phyloP scores from a whole-genome alignment of 1,140 invertebrate genomes.

The Heliothis subflexa region DNA sequence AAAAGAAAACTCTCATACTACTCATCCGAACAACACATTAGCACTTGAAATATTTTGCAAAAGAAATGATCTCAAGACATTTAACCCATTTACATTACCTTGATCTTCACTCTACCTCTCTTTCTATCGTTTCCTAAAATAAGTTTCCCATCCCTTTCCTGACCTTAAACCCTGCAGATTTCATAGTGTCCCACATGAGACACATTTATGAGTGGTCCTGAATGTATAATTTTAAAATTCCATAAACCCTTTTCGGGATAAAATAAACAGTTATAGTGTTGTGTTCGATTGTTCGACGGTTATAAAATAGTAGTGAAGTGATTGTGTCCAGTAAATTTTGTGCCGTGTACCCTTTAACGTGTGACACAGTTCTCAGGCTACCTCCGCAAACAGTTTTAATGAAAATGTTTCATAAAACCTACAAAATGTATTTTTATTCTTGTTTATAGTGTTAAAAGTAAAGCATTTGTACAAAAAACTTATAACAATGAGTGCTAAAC shows the following conservation, averaged over 20 bases:
- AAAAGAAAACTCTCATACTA: neutral
- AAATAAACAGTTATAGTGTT: neutral
- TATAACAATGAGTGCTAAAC: conserved; percentile 59
- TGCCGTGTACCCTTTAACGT: conserved; percentile 10
- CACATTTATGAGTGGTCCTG: conserved; percentile 40
- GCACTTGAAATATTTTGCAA: neutral
- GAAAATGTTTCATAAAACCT: conserved; percentile 7
- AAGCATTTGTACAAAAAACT: conserved; percentile 41
- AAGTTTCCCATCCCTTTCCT: conserved; percentile 63
- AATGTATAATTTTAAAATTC: conserved; percentile 22
- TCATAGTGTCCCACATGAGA: conserved; percentile 58
- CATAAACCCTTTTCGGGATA: neutral
- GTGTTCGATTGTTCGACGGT: neutral
- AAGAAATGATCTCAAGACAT: conserved; percentile 38
- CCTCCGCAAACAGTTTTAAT: neutral
- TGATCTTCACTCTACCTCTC: conserved; percentile 57
- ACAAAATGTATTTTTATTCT: conserved; percentile 31
- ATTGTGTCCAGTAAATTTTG: neutral
- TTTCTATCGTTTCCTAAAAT: conserved; percentile 47
- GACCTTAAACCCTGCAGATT: conserved; percentile 78
- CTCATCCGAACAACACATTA: neutral
- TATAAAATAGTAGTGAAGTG: neutral
- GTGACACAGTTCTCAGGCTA: conserved; percentile 34
- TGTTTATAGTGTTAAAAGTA: conserved; percentile 28
- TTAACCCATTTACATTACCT: conserved; percentile 57